Base-by-base conservation (phyloP, 2,797 vertebrate genomes). In the Malacoctenus gilli region DNA sequence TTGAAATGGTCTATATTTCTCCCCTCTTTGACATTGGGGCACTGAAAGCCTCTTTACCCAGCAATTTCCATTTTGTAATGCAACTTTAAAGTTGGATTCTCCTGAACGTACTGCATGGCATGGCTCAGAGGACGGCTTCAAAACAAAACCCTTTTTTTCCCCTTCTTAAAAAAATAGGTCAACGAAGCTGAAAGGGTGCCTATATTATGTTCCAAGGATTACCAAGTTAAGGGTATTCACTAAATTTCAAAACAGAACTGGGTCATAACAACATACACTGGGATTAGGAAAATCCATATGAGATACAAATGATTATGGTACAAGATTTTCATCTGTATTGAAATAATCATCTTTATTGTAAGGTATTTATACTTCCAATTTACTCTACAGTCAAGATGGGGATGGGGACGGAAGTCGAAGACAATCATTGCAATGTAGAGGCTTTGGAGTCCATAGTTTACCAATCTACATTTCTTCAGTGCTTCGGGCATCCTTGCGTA, bases 261-360 rank as follows among this genome's bases (percentile, higher is more conserved):
- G 83, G 86, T 87, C 85, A 88, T 60, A 61, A 59, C 49, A 83
- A 85, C 61, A 77, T 66, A 77, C 41, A 77, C 63, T 32, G 16
- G 80, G 85, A 86, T 89, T 84, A 85, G 71, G 44, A 42, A 80
- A 87, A 82, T 83, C 78, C 81, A 84, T 74, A 75, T 68, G 66
- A 81, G 83, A 82, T 56, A 72, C 44, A 76, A 72, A 67, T 72
- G 52, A 85, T 59, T 72, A 51, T 59, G 38, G 54, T 55, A 22
- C 47, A 53, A 86, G 50, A 80, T 81, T 82, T 71, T 62, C 38
- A 74, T 83, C 69, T 68, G 57, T 43, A 59, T 20, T 51, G 53
- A 69, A 85, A 83, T 79, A 74, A 74, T 71, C 38, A 60, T 72
- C 31, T 74, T 51, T 43, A 58, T 59, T 68, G 52, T 73, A 53